Evolutionary conservation across 2,797 vertebrate species (phyloP), one percentile per base, ranked within the genome.

Genomic region (Myiotriccus ornatus): DNA sequence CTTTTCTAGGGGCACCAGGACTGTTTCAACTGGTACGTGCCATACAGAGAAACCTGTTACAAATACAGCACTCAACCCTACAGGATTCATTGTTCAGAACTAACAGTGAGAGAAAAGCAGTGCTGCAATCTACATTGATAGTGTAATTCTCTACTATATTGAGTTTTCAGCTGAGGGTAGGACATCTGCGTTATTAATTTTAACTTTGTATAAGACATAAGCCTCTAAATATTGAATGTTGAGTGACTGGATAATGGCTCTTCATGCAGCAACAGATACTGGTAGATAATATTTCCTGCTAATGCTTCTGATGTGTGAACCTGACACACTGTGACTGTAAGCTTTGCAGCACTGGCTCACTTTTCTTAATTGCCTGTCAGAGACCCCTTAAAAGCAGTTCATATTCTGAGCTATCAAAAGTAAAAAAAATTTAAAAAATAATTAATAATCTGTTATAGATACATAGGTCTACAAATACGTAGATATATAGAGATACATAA

Each of bases 41-140:
- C 70, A 21, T 19, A 32, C 16, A 57, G 30, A 55, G 50, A 85
- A 80, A 34, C 20, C 47, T 35, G 8, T 47, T 34, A 34, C 44
- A 91, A 80, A 27, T 9, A 56, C 21, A 82, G 12, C 27, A 20
- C 47, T 65, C 23, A 37, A 14, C 14, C 34, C 25, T 25, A 30
- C 2, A 1, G 82, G 63, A 53, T 17, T 69, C 24, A 21, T 76
- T 87, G 35, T 19, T 60, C 47, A 52, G 21, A 87, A 80, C 56
- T 41, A 76, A 62, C 0, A 4, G 52, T 23, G 46, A 46, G 27
- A 85, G 46, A 83, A 80, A 68, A 77, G 24, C 25, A 1, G 0
- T 3, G n/a, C 56, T 70, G 75, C 47, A 47, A 20, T 27, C 10
- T 28, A 22, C 0, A 3, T 16, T 0, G 0, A 43, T 3, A 6